phyloP scores from a whole-genome alignment of 2,797 vertebrate species.

The Danio choprae region DNA sequence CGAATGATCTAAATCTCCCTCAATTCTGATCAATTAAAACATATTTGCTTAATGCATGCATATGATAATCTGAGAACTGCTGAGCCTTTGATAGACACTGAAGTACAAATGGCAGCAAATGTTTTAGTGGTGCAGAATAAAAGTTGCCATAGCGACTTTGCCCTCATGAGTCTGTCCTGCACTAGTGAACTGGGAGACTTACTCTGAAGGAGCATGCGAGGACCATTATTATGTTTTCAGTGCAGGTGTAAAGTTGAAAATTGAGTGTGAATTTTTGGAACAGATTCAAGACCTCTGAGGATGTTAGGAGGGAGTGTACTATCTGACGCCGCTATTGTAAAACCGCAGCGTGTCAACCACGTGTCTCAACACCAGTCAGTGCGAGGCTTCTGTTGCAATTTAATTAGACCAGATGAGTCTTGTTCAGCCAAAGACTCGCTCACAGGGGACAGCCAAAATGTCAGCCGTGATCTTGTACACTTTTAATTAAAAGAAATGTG shows the following conservation, averaged over 20 bases:
- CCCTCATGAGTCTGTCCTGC: not conserved
- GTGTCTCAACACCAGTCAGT: constrained; percentile 14
- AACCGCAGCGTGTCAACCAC: constrained; percentile 3
- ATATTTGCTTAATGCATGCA: not conserved
- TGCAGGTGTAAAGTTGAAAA: constrained; percentile 3
- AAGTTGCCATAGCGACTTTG: not conserved
- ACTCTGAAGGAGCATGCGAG: not conserved
- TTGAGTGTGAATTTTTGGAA: constrained; percentile 5
- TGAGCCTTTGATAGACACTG: not conserved
- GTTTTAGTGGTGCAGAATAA: not conserved
- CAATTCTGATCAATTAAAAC: too few species aligned
- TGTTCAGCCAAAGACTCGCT: constrained; percentile 66
- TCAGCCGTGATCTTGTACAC: constrained; percentile 55
- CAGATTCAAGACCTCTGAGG: not conserved
- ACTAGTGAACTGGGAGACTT: not conserved
- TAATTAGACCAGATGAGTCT: constrained; percentile 74
- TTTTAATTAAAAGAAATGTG: constrained; percentile 48
- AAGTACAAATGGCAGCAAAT: not conserved
- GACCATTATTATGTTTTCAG: constrained; percentile 1
- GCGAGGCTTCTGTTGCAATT: constrained; percentile 49
- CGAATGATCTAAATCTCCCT: too few species aligned
- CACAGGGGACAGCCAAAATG: constrained; percentile 67
- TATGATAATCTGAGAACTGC: not conserved
- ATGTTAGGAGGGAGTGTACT: constrained; percentile 6
- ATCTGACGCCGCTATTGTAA: not conserved